These are phyloP conservation scores for Hylaeus anthracinus DNA, from an alignment of 1,140 invertebrate species.

Conservation along the genomic window DNA sequence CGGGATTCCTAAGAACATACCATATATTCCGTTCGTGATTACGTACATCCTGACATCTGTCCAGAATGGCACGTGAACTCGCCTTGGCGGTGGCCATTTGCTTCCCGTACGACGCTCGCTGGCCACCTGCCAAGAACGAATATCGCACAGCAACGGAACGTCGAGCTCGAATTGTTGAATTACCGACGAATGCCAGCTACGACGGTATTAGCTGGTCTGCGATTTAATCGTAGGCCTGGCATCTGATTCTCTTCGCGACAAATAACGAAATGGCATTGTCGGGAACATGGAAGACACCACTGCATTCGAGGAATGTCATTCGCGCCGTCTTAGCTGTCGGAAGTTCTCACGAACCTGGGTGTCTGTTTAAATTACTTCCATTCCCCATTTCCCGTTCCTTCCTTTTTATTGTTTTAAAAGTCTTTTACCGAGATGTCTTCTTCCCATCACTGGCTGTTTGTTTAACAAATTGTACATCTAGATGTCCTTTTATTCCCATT, in stretches of 20 bases:
- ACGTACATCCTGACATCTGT: slow-evolving; percentile 32
- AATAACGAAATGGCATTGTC: slow-evolving; percentile 8
- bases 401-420: too few relatives aligned
- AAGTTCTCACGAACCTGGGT: background rate
- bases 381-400: too few relatives aligned
- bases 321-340: too few relatives aligned
- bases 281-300: background rate
- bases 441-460: too few relatives aligned
- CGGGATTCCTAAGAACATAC: slow-evolving; percentile 33
- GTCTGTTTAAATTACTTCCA: too few relatives aligned
- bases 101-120: slow-evolving; percentile 27
- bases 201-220: slow-evolving; percentile 39
- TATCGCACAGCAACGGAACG: slow-evolving; percentile 33
- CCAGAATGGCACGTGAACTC: slow-evolving; percentile 44
- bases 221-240: slow-evolving; percentile 41
- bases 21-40: slow-evolving; percentile 37
- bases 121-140: slow-evolving; percentile 51
- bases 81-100: slow-evolving; percentile 35
- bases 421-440: too few relatives aligned
- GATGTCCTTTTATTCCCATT: too few relatives aligned
- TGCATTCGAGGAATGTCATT: background rate
- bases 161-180: slow-evolving; percentile 50
- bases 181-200: slow-evolving; percentile 26
- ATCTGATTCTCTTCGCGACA: slow-evolving; percentile 9
- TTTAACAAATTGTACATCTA: too few relatives aligned